A percentile compares a stretch with the other conserved stretches of the same genome.
Conservation (phyloP, 2,113 vertebrate genomes). For the Rhinoderma darwinii region DNA sequence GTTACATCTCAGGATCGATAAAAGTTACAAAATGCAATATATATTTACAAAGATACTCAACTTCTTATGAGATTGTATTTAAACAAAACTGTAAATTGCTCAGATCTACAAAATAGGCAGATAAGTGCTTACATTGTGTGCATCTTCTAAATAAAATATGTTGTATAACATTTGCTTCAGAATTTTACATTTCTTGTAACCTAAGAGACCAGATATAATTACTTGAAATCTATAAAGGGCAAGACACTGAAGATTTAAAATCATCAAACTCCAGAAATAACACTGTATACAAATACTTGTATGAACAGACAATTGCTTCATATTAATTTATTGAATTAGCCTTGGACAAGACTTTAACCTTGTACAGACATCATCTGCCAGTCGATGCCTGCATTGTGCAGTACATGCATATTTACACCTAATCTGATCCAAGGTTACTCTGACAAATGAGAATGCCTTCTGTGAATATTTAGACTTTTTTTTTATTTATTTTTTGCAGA, state of each 20-base stretch:
- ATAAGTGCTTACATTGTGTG: too few relatives aligned
- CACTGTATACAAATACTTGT: too few relatives aligned
- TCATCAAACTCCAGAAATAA: background rate
- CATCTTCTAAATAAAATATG: too few relatives aligned
- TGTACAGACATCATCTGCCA: slow-evolving; percentile 11
- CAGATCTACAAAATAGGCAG: too few relatives aligned
- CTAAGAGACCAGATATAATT: background rate
- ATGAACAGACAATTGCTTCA: background rate
- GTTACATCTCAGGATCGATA: too few relatives aligned
- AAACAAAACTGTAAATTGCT: too few relatives aligned
- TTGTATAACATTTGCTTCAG: too few relatives aligned
- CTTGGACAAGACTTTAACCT: slow-evolving; percentile 3
- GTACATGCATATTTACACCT: slow-evolving; percentile 27
- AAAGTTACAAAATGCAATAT: too few relatives aligned
- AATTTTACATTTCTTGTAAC: too few relatives aligned
- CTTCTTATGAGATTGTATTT: too few relatives aligned
- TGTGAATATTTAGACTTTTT: background rate
- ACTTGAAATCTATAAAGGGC: background rate
- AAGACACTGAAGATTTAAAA: background rate
- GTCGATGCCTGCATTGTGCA: slow-evolving; percentile 16
- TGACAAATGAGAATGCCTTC: background rate
- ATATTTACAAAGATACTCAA: too few relatives aligned
- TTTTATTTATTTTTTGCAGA: background rate
- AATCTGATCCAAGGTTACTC: slow-evolving; percentile 7
- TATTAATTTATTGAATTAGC: slow-evolving; percentile 44